phyloP scores from a whole-genome alignment of 2,797 vertebrate species.

The Tapirus indicus region DNA sequence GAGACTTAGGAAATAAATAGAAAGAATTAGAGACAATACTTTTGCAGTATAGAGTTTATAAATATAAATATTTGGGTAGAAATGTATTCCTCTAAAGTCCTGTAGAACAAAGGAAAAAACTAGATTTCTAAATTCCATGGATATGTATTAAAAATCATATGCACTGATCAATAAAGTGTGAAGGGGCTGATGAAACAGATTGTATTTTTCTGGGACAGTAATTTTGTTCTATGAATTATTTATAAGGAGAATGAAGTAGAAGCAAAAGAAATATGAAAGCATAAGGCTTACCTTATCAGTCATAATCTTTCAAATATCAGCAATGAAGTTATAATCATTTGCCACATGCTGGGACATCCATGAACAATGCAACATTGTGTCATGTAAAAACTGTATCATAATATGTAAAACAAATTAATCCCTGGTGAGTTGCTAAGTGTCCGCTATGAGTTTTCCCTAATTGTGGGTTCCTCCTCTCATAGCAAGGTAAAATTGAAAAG shows the following conservation, averaged over 20 bases:
- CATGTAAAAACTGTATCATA: slow-evolving; percentile 78
- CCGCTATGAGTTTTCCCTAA: slow-evolving; percentile 24
- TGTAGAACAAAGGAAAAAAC: slow-evolving; percentile 66
- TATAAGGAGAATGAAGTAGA: slow-evolving; percentile 81
- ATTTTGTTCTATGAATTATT: slow-evolving; percentile 88
- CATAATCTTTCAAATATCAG: slow-evolving; percentile 84
- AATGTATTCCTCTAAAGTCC: background rate
- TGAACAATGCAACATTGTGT: slow-evolving; percentile 76
- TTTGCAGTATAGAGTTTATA: background rate
- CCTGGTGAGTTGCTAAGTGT: slow-evolving; percentile 68
- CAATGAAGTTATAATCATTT: slow-evolving; percentile 83
- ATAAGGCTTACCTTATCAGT: slow-evolving; percentile 84
- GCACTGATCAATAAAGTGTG: slow-evolving; percentile 85
- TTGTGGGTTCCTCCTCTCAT: background rate
- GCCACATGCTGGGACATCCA: slow-evolving; percentile 85
- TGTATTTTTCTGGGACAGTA: slow-evolving; percentile 88
- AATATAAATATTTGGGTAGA: slow-evolving; percentile 22
- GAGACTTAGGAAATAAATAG: background rate
- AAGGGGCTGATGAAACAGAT: slow-evolving; percentile 85
- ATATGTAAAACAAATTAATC: slow-evolving; percentile 85
- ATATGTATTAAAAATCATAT: slow-evolving; percentile 82
- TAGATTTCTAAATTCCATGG: slow-evolving; percentile 77
- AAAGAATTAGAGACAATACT: background rate
- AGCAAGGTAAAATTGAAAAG: slow-evolving; percentile 1
- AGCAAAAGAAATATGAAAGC: slow-evolving; percentile 80